Base-by-base conservation (phyloP, 2,888 invertebrate genomes). In the Drosophila siamana region DNA sequence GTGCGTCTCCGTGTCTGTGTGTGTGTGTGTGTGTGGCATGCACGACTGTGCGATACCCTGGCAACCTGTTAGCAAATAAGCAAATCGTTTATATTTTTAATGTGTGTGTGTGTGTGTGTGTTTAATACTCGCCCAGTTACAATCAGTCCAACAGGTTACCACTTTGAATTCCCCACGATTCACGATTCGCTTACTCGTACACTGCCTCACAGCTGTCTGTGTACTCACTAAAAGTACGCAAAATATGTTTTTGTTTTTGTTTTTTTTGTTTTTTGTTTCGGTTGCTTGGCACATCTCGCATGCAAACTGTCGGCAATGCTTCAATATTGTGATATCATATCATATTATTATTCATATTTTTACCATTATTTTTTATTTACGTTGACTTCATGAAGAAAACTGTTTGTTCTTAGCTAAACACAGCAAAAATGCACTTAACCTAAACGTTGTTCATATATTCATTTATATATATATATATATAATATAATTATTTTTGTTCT, bases 241-340 rank as follows among this genome's bases (percentile, higher is more conserved):
- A 55, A 61, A 56, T 69, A 38, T 50, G 26, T 19, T 60, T 26
- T 24, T 3, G 19, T 19, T 3, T 19, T 19, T 3, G 1, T 19
- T 30, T 41, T 2, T 28, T 22, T 30, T 46, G 22, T 40, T 48
- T 44, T 47, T 56, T 71, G 22, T 26, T 43, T 60, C 63, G 46
- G 30, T 69, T 64, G 44, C 79, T 75, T 75, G 74, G 76, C 80
- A 76, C 80, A 79, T 60, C 57, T 56, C 7, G 59, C 68, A 63
- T n/a, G n/a, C n/a, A n/a, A n/a, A n/a, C n/a, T n/a, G n/a, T n/a
- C n/a, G n/a, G n/a, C n/a, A n/a, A n/a, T n/a, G n/a, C n/a, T n/a
- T n/a, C n/a, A n/a, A n/a, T n/a, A n/a, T n/a, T n/a, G n/a, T n/a
- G n/a, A n/a, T n/a, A n/a, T n/a, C n/a, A n/a, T 48, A 26, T 26